Evolutionary conservation across 2,797 vertebrate species (phyloP), one percentile per base, ranked within the genome.

Genomic region (Spinus pinus): DNA sequence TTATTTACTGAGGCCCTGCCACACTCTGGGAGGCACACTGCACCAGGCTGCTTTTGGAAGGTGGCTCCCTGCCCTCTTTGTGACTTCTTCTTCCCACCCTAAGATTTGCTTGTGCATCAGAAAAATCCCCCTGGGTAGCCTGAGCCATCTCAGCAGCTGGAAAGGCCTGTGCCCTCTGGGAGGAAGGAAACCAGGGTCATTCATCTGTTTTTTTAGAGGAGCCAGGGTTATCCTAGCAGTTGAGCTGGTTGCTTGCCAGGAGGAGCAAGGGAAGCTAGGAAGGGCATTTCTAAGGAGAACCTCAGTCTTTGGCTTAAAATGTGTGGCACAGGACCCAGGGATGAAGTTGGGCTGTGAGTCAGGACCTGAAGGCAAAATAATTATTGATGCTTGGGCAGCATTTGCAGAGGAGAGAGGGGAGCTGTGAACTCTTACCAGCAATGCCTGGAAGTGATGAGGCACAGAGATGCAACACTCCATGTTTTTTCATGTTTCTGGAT

Each of bases 261-360:
- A 81, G 60, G 28, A 84, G 27, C 27, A 60, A 47, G 37, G 37
- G 65, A 85, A 88, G 46, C 14, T 54, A 62, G 33, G 24, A 51
- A 80, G 15, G 30, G n/a, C 30, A 6, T 69, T 94, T 77, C 39
- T 86, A 42, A 67, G 47, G 84, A 83, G 95, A 85, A 83, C 10
- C 9, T 93, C 33, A 78, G 44, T 25, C 41, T 72, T 89, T n/a
- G 30, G 25, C 79, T 86, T 87, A 49, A 87, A 70, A 83, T 7
- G 3, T 17, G 54, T 64, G 53, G 56, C 8, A 10, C 31, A 47
- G 42, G 64, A 70, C 18, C 16, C 35, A 81, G 54, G 49, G 57
- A 60, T 49, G 54, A 83, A 79, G 18, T 23, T 50, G 46, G 24
- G 54, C n/a, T 66, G 14, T 41, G 23, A 72, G 57, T 85, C n/a